Evolutionary conservation across 2,888 invertebrate species (phyloP).

Genomic region (Bombylius major): DNA sequence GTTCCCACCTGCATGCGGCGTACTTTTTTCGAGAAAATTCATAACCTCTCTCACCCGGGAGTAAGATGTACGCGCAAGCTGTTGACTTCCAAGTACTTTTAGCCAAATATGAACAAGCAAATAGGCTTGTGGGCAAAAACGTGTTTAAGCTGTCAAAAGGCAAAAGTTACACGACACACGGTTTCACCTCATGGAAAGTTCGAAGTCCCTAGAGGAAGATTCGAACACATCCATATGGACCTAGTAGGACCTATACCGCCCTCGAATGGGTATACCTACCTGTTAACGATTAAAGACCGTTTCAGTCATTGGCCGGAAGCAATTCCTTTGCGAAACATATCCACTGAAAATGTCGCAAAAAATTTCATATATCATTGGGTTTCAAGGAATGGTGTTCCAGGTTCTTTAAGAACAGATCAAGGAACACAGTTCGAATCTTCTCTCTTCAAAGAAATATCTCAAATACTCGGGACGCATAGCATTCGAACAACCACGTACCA

Average conservation of each 20-base stretch:
- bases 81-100: neutral
- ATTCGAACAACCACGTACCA: neutral
- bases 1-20: neutral
- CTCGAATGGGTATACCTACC: neutral
- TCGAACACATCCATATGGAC: conserved; percentile 9
- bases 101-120: neutral
- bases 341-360: neutral
- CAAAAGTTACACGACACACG: neutral
- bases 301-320: neutral
- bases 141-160: conserved; percentile 7
- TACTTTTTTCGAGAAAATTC: neutral
- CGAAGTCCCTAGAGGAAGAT: neutral
- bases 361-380: neutral
- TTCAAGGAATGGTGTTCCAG: neutral
- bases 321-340: neutral
- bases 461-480: neutral
- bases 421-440: neutral
- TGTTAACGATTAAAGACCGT: neutral
- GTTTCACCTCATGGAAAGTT: neutral
- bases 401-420: neutral
- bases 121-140: neutral
- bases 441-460: too few relatives aligned
- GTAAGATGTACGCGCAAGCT: neutral
- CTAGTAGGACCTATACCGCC: conserved; percentile 4
- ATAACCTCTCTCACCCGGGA: neutral